Evolutionary conservation across 1,140 invertebrate genomes (phyloP).

Genomic region (Brachystomella parvula): DNA sequence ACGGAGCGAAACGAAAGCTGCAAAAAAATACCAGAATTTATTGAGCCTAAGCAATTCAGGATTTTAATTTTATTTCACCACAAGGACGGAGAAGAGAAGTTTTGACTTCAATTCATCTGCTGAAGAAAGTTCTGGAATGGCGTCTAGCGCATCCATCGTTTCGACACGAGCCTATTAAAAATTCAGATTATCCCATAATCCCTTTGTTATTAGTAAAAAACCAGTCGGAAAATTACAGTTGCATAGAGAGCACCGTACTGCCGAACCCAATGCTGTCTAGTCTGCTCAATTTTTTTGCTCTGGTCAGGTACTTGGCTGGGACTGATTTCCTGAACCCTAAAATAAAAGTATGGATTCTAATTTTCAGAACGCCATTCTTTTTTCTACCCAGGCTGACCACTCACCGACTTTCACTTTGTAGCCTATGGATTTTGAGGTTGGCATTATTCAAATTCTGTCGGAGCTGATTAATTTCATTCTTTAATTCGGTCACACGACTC

Average conservation of each 20-base stretch:
- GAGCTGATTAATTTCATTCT: conserved; percentile 47
- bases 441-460: conserved; percentile 47
- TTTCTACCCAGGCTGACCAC: too few species aligned
- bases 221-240: not conserved
- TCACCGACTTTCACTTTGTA: too few species aligned
- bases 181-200: not conserved
- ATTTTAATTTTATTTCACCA: conserved; percentile 56
- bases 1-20: conserved; percentile 56
- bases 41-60: not conserved
- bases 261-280: conserved; percentile 51
- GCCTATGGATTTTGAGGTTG: conserved; percentile 44
- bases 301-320: too few species aligned
- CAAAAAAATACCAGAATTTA: conserved; percentile 33
- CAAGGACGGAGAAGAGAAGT: conserved; percentile 87
- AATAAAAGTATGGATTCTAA: too few species aligned
- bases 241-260: conserved; percentile 76
- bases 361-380: too few species aligned
- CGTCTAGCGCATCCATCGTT: conserved; percentile 71
- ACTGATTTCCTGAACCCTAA: too few species aligned
- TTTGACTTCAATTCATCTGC: conserved; percentile 83
- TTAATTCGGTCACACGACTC: conserved; percentile 35
- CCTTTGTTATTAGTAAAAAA: not conserved
- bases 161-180: conserved; percentile 62
- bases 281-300: too few species aligned
- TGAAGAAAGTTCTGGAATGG: conserved; percentile 63